phyloP scores from a whole-genome alignment of 2,888 invertebrate species.

The Dusona sp. region DNA sequence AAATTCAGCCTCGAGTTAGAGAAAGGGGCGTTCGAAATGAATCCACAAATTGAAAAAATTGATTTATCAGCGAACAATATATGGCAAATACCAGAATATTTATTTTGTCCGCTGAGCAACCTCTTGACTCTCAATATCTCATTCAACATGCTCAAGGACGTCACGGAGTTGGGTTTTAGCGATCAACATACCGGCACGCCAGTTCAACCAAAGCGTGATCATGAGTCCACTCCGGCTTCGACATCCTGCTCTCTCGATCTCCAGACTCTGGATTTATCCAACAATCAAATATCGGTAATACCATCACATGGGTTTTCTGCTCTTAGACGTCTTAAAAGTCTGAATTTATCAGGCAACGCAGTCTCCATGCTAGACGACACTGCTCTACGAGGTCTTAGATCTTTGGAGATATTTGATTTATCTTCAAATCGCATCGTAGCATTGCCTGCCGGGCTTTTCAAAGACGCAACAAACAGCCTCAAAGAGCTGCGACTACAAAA shows the following conservation, averaged over 20 bases:
- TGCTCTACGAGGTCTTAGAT: slow-evolving; percentile 92
- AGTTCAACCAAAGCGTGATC: slow-evolving; percentile 77
- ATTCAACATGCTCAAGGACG: slow-evolving; percentile 94
- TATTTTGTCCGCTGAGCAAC: slow-evolving; percentile 93
- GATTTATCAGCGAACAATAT: slow-evolving; percentile 96
- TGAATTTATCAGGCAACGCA: slow-evolving; percentile 95
- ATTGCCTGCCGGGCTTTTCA: slow-evolving; percentile 93
- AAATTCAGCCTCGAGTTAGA: slow-evolving; percentile 92
- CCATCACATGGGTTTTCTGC: slow-evolving; percentile 94
- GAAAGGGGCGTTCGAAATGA: slow-evolving; percentile 91
- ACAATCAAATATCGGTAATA: slow-evolving; percentile 93
- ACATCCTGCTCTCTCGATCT: slow-evolving; percentile 91
- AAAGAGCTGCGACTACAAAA: slow-evolving; percentile 96
- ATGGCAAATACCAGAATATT: slow-evolving; percentile 94
- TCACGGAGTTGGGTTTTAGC: slow-evolving; percentile 93
- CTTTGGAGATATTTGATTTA: slow-evolving; percentile 93
- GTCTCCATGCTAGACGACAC: slow-evolving; percentile 95
- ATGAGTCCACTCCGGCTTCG: slow-evolving; percentile 72
- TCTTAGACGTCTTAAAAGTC: slow-evolving; percentile 90
- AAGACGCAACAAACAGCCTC: slow-evolving; percentile 91
- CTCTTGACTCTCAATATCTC: slow-evolving; percentile 94
- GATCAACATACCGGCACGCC: slow-evolving; percentile 87
- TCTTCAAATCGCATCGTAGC: slow-evolving; percentile 96
- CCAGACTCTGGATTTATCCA: slow-evolving; percentile 93
- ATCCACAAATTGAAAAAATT: slow-evolving; percentile 92